A percentile compares a stretch with the other conserved stretches of the same genome.
Evolutionary conservation across 2,888 invertebrate genomes (phyloP).

Genomic region (Sarcophaga subvicina): DNA sequence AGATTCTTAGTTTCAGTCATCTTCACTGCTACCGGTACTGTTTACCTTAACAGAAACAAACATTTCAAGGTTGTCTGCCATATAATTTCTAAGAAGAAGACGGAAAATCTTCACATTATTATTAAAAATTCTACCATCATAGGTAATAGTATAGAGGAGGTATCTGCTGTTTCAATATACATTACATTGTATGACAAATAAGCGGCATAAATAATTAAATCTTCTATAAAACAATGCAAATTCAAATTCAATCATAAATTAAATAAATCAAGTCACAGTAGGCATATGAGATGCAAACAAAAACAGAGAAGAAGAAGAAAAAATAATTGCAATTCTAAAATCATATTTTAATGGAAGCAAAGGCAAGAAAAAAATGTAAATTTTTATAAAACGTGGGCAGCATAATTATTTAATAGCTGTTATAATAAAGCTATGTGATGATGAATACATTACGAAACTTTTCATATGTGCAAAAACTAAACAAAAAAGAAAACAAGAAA

Average conservation of each 20-base stretch:
- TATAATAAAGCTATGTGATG: neutral
- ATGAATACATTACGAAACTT: conserved; percentile 18
- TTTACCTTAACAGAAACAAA: conserved; percentile 30
- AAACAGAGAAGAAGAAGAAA: too few relatives aligned
- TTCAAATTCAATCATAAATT: conserved; percentile 72
- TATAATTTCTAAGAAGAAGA: neutral
- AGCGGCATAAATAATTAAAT: conserved; percentile 39
- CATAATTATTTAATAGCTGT: conserved; percentile 44
- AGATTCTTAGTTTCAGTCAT: neutral
- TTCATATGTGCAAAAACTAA: conserved; percentile 20
- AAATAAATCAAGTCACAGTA: conserved; percentile 70
- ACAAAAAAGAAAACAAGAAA: conserved; percentile 1
- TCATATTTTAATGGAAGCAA: conserved; percentile 30
- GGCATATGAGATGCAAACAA: conserved; percentile 38
- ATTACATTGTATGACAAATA: neutral
- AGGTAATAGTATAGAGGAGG: too few relatives aligned
- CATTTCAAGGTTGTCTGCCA: conserved; percentile 54
- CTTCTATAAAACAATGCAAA: conserved; percentile 71
- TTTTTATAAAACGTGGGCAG: conserved; percentile 54
- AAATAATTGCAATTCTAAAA: neutral
- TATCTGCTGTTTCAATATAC: too few relatives aligned
- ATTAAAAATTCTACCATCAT: too few relatives aligned
- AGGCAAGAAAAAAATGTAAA: neutral
- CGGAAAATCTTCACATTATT: too few relatives aligned
- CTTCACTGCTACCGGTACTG: neutral